Conservation (phyloP, 2,888 invertebrate species). For the Brachyptera risi region DNA sequence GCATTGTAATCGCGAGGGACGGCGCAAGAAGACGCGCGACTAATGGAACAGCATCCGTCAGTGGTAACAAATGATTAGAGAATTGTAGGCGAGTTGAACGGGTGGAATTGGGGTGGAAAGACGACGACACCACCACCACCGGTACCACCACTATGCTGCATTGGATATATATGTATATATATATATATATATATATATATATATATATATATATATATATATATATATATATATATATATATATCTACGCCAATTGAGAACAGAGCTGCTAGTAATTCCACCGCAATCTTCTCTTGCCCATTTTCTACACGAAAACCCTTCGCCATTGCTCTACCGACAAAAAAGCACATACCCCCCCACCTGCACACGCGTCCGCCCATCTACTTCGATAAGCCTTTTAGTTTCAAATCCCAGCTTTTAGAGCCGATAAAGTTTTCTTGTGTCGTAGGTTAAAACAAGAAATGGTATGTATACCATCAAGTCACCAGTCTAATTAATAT, state of each 20-base stretch:
- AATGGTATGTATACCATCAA: no score
- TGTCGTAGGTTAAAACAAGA: no score
- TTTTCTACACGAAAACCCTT: constrained; percentile 4
- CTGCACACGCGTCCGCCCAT: background rate
- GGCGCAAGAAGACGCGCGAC: background rate
- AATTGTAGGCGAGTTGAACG: background rate
- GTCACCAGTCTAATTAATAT: no score
- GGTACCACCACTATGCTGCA: no score
- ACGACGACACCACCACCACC: background rate
- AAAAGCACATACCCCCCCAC: background rate
- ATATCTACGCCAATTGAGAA: constrained; percentile 2
- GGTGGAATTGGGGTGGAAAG: no score
- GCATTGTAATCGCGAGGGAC: background rate
- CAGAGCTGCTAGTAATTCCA: constrained; percentile 13
- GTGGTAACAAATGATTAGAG: constrained; percentile 5
- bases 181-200: no score
- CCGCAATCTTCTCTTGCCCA: constrained; percentile 18
- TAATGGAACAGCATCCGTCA: constrained; percentile 15
- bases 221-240: no score
- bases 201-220: no score
- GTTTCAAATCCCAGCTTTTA: constrained; percentile 1
- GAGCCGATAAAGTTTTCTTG: constrained; percentile 1
- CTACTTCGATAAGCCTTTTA: constrained; percentile 8
- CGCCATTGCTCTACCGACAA: background rate
- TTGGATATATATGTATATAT: no score